phyloP scores from a whole-genome alignment of 2,888 invertebrate species.

The Eupithecia subfuscata region DNA sequence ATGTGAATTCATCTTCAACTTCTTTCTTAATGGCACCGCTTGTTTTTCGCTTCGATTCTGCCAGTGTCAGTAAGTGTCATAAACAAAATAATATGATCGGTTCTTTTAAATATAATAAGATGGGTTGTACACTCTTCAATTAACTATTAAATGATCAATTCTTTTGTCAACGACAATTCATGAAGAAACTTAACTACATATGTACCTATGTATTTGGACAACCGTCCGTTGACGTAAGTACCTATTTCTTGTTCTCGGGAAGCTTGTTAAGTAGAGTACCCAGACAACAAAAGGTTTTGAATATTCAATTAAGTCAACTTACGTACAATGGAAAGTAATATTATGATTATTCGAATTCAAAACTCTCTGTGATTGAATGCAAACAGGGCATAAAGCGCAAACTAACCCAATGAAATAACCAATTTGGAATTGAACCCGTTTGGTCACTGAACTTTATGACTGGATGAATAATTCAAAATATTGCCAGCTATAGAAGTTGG shows the following conservation, averaged over 20 bases:
- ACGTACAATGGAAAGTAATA: background rate
- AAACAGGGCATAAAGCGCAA: background rate
- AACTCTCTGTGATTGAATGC: conserved; percentile 2
- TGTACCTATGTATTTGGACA: too few species aligned
- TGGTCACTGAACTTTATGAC: conserved; percentile 8
- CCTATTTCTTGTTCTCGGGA: background rate
- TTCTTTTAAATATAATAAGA: too few species aligned
- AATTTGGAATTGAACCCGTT: background rate
- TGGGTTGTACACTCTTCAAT: too few species aligned
- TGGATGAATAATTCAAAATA: conserved; percentile 14
- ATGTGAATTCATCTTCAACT: too few species aligned
- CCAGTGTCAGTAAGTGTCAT: too few species aligned
- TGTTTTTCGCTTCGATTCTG: too few species aligned
- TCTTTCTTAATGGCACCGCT: too few species aligned
- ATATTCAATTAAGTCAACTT: background rate
- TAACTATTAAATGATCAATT: too few species aligned
- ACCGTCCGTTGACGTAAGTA: too few species aligned
- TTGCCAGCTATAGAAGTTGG: conserved; percentile 4
- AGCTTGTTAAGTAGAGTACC: background rate
- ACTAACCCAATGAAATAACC: conserved; percentile 8
- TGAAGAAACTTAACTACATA: too few species aligned
- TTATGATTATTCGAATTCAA: background rate
- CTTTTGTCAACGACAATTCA: too few species aligned
- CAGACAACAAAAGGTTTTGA: background rate
- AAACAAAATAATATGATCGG: too few species aligned